Evolutionary conservation across 1,140 invertebrate genomes (phyloP).

Genomic region (Ceratoteleas bidentatus): DNA sequence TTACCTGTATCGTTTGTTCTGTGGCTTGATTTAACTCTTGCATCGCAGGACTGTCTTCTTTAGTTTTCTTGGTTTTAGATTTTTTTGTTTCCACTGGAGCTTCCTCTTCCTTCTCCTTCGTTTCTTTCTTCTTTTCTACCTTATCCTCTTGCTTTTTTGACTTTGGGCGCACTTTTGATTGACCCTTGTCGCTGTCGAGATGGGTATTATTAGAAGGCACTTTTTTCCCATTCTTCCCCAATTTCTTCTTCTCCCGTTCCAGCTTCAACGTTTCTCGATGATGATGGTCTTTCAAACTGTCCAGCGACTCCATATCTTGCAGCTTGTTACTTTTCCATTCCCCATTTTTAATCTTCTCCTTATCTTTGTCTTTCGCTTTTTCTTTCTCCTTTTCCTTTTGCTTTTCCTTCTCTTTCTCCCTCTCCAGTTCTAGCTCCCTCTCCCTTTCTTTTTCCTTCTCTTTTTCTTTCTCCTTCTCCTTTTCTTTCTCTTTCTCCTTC

Average conservation of each 20-base stretch:
- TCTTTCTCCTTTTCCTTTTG: conserved; percentile 69
- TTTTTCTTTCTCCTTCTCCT: conserved; percentile 62
- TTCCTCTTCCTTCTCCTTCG: conserved; percentile 49
- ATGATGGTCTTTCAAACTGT: conserved; percentile 82
- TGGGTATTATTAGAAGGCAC: conserved; percentile 80
- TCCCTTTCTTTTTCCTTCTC: conserved; percentile 44
- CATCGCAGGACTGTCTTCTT: conserved; percentile 83
- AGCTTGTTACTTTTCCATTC: conserved; percentile 69
- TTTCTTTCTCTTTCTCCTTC: conserved; percentile 45
- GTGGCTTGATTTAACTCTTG: conserved; percentile 89
- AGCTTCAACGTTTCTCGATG: conserved; percentile 85
- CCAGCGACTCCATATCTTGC: conserved; percentile 76
- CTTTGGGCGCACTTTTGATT: conserved; percentile 69
- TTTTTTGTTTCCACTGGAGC: conserved; percentile 69
- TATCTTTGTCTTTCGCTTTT: conserved; percentile 35
- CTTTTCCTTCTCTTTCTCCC: conserved; percentile 67
- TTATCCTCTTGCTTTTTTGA: conserved; percentile 71
- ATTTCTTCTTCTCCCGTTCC: conserved; percentile 81
- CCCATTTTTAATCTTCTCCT: conserved; percentile 70
- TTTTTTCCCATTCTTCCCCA: conserved; percentile 75
- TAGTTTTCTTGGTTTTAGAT: conserved; percentile 76
- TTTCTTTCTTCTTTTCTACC: conserved; percentile 69
- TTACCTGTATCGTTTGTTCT: conserved; percentile 89
- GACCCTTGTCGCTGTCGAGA: conserved; percentile 72
- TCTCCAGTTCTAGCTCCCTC: conserved; percentile 42